phyloP scores from a whole-genome alignment of 2,797 vertebrate species.

The Brotula barbata region DNA sequence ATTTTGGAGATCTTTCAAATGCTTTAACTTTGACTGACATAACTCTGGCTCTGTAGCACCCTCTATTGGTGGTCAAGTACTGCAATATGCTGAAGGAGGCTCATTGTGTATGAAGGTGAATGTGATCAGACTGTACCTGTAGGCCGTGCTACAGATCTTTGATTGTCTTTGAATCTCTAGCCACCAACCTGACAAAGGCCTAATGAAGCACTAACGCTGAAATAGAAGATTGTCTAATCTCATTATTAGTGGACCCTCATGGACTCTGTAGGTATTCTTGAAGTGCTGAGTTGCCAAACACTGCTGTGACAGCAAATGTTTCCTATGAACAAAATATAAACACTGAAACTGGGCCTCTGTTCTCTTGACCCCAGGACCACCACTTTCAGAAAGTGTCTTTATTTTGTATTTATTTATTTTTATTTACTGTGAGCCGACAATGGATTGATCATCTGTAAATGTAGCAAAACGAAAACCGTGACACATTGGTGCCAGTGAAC shows the following conservation, averaged over 20 bases:
- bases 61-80: constrained; percentile 47
- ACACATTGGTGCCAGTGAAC: constrained; percentile 76
- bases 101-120: constrained; percentile 31
- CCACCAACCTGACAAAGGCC: constrained; percentile 26
- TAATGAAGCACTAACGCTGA: constrained; percentile 12
- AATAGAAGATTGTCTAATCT: too few relatives aligned
- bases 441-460: constrained; percentile 77
- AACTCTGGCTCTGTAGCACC: constrained; percentile 42
- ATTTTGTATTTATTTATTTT: constrained; percentile 80
- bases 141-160: constrained; percentile 23
- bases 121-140: constrained; percentile 14
- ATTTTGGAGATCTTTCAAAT: constrained; percentile 60
- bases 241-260: too few relatives aligned
- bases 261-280: constrained; percentile 56
- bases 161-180: constrained; percentile 42
- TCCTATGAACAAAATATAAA: constrained; percentile 45
- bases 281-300: constrained; percentile 79
- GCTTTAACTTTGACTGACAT: constrained; percentile 58
- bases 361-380: constrained; percentile 49
- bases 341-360: constrained; percentile 49
- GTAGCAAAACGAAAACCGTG: constrained; percentile 79
- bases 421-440: constrained; percentile 74
- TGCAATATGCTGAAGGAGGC: constrained; percentile 45
- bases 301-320: constrained; percentile 25
- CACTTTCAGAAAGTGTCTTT: constrained; percentile 63